Evolutionary conservation across 2,797 vertebrate genomes (phyloP).

Genomic region (Ptychobarbus kaznakovi): DNA sequence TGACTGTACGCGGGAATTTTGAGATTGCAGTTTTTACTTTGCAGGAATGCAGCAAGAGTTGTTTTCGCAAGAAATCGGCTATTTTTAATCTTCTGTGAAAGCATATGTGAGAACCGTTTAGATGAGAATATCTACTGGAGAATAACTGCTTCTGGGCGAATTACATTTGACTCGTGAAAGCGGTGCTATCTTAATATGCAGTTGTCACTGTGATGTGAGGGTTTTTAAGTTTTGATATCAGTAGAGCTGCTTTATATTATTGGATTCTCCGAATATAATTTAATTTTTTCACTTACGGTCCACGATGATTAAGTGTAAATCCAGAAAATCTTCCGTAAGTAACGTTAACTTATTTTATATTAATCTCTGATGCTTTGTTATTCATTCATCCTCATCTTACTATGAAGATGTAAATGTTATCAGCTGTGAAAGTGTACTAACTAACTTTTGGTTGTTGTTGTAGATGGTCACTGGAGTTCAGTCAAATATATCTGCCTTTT

Average conservation of each 20-base stretch:
- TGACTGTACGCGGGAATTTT: constrained; percentile 30
- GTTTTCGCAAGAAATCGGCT: not conserved
- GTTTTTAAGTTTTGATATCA: not conserved
- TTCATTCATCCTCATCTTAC: not conserved
- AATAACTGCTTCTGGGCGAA: not conserved
- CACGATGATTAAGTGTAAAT: constrained; percentile 50
- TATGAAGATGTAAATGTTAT: not conserved
- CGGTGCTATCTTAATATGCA: not conserved
- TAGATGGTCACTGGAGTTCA: constrained; percentile 68
- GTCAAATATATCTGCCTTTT: constrained; percentile 74
- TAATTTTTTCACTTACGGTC: not conserved
- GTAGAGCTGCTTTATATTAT: not conserved
- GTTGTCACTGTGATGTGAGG: not conserved
- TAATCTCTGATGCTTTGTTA: not conserved
- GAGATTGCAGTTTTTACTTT: not conserved
- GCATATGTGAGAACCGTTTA: too few species aligned
- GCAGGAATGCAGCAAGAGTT: too few species aligned
- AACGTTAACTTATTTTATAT: not conserved
- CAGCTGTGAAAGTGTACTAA: not conserved
- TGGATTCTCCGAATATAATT: not conserved
- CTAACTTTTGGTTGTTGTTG: constrained; percentile 25
- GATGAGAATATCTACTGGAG: too few species aligned
- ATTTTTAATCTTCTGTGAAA: not conserved
- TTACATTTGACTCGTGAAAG: not conserved
- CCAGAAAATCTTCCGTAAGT: constrained; percentile 51